A percentile compares a stretch with the other conserved stretches of the same genome.
These are phyloP conservation scores for Otocyon megalotis DNA, from an alignment of 2,113 vertebrate species.

Conservation along the genomic window DNA sequence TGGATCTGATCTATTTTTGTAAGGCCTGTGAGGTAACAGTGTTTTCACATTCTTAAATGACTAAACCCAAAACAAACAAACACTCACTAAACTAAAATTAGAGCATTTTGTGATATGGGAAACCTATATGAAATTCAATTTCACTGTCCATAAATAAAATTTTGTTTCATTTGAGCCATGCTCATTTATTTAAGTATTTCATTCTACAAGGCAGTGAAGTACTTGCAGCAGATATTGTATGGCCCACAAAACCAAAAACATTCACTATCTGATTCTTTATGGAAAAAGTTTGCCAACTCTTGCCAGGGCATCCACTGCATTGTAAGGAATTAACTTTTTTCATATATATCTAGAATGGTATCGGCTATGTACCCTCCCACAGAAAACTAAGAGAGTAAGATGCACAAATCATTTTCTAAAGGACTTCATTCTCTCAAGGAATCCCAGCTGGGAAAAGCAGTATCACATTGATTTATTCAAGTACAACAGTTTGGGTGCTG, in stretches of 20 bases:
- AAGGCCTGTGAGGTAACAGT: neutral
- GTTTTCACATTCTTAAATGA: slow-evolving; percentile 32
- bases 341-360: neutral
- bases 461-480: neutral
- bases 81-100: neutral
- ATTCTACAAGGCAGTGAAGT: neutral
- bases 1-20: neutral
- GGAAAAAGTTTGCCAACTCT: neutral
- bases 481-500: neutral
- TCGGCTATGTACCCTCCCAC: neutral
- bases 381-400: slow-evolving; percentile 45
- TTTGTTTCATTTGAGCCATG: slow-evolving; percentile 13
- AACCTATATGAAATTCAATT: slow-evolving; percentile 22
- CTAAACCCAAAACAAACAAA: neutral
- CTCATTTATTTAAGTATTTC: slow-evolving; percentile 4
- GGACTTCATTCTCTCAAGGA: slow-evolving; percentile 18
- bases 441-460: neutral
- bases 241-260: neutral
- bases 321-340: neutral
- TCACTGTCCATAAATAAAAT: neutral
- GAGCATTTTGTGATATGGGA: neutral
- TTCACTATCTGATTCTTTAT: neutral
- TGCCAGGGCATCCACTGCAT: neutral
- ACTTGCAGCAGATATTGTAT: neutral
- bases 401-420: neutral